A percentile compares a stretch with the other conserved stretches of the same genome.
phyloP scores from a whole-genome alignment of 1,140 invertebrate species.

The Leptonema lineaticorne region DNA sequence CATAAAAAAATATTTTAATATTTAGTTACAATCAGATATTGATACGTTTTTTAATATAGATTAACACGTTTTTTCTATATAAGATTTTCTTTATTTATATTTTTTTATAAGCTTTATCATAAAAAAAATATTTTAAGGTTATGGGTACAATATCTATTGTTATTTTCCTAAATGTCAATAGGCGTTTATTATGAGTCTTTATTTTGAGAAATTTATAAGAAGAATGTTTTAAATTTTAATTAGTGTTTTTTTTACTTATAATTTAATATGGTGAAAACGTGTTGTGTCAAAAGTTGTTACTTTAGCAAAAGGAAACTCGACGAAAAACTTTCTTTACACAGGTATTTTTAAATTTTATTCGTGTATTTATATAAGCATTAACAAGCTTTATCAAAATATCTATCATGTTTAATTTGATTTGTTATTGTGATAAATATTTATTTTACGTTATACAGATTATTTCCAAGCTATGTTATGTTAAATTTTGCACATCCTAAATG shows the following conservation, averaged over 20 bases:
- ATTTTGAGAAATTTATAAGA: no score
- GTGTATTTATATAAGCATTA: slow-evolving; percentile 4
- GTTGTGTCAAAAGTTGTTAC: slow-evolving; percentile 27
- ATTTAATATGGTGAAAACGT: slow-evolving; percentile 25
- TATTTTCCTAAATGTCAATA: neutral
- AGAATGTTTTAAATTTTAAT: no score
- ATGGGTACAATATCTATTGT: neutral
- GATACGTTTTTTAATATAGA: no score
- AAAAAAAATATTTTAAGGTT: neutral
- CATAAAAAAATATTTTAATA: no score
- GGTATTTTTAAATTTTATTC: slow-evolving; percentile 7
- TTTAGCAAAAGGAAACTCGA: slow-evolving; percentile 10
- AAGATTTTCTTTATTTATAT: neutral
- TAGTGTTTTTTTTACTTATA: no score
- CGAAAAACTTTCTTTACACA: slow-evolving; percentile 25
- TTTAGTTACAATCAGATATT: no score
- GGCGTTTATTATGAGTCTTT: no score
- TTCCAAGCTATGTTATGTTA: no score
- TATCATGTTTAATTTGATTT: neutral
- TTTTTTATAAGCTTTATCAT: neutral
- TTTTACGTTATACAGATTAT: neutral
- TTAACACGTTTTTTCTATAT: no score
- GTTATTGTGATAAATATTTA: neutral
- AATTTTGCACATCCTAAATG: no score
- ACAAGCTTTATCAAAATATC: no score